Evolutionary conservation across 2,113 vertebrate species (phyloP).

Genomic region (Chloropsis hardwickii): DNA sequence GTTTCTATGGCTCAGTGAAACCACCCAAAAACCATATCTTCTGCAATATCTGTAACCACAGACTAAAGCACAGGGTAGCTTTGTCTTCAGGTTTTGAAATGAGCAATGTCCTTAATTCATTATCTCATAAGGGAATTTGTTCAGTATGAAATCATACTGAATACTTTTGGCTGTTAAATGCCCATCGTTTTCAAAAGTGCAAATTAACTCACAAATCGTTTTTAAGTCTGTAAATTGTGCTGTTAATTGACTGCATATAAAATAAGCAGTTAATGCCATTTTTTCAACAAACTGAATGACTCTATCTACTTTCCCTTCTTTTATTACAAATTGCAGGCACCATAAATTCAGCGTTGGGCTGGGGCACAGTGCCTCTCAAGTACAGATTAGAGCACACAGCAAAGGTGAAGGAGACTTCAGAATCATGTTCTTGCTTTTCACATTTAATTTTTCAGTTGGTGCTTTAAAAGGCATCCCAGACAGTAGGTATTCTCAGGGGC

Average conservation of each 20-base stretch:
- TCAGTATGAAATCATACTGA: not conserved
- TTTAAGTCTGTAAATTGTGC: not conserved
- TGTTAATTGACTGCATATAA: not conserved
- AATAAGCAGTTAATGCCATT: not conserved
- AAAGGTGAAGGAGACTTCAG: constrained; percentile 30
- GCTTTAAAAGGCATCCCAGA: constrained; percentile 58
- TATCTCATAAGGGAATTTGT: not conserved
- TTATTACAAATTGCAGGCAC: not conserved
- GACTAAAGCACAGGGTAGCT: not conserved
- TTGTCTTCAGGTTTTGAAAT: not conserved
- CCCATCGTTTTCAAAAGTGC: not conserved
- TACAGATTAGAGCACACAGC: not conserved
- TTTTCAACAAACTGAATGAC: not conserved
- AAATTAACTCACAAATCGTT: not conserved
- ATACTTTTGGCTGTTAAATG: not conserved
- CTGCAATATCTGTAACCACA: not conserved
- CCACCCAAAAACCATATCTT: not conserved
- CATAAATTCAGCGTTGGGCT: not conserved
- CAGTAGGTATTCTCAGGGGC: constrained; percentile 35
- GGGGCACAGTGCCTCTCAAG: not conserved
- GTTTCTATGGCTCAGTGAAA: not conserved
- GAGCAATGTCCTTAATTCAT: not conserved
- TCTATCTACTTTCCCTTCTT: not conserved
- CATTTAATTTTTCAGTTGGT: constrained; percentile 67
- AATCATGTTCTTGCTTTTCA: constrained; percentile 58